These are phyloP conservation scores for Pterocles orientalis DNA, from an alignment of 2,113 vertebrate genomes.

Conservation along the genomic window DNA sequence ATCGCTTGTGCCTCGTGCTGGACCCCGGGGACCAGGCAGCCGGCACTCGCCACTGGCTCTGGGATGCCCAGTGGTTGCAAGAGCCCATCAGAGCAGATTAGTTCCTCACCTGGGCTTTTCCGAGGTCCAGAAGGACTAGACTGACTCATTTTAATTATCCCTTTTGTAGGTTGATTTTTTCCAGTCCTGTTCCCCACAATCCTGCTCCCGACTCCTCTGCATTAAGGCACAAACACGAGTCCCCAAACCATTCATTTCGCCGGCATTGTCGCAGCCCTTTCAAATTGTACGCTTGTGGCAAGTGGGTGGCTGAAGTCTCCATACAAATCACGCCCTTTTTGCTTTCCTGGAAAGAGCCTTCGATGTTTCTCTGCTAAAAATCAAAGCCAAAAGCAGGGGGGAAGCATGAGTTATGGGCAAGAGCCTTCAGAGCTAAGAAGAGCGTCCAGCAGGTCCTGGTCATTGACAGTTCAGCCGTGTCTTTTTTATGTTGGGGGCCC, in stretches of 20 bases:
- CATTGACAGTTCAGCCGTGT: background rate
- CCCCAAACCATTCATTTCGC: background rate
- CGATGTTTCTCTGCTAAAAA: background rate
- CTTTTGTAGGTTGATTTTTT: background rate
- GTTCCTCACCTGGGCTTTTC: background rate
- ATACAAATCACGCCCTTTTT: background rate
- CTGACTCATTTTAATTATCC: background rate
- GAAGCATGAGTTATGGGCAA: background rate
- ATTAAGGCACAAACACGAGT: background rate
- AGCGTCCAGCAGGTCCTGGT: background rate
- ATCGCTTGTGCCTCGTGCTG: fast-evolving
- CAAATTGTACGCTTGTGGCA: background rate
- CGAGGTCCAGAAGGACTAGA: background rate
- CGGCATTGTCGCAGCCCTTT: background rate
- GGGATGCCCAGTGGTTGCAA: fast-evolving
- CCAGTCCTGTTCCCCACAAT: background rate
- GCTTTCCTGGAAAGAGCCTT: background rate
- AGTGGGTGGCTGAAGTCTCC: background rate
- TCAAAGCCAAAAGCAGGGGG: background rate
- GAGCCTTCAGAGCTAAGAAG: background rate
- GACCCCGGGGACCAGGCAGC: background rate
- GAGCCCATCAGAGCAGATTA: fast-evolving
- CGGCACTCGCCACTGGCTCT: background rate
- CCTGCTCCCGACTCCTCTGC: background rate
- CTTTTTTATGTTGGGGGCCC: no score